These are phyloP conservation scores for Ferrisia virgata DNA, from an alignment of 2,888 invertebrate genomes.

Conservation along the genomic window DNA sequence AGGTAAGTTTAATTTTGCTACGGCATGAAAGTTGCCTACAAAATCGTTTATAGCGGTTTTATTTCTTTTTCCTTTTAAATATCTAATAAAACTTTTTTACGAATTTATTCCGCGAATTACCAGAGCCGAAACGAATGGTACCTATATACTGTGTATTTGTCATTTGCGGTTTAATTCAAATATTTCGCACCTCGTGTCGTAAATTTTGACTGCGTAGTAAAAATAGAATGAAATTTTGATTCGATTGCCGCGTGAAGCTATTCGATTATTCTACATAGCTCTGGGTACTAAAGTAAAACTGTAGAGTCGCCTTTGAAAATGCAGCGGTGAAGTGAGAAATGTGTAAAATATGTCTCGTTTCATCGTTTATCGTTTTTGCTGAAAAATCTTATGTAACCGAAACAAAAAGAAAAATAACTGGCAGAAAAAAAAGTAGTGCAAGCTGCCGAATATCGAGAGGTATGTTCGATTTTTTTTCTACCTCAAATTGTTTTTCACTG, in stretches of 20 bases:
- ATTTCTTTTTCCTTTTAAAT: not conserved
- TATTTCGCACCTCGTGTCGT: not conserved
- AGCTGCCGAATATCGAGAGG: not conserved
- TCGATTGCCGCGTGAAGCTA: not conserved
- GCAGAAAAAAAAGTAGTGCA: not conserved
- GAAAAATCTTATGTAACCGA: no score
- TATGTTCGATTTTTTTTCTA: not conserved
- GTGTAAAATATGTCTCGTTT: no score
- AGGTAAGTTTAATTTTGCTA: conserved; percentile 8
- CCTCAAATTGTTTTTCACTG: not conserved
- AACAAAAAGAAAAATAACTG: not conserved
- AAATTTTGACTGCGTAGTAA: not conserved
- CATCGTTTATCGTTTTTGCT: no score
- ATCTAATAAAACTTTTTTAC: conserved; percentile 15
- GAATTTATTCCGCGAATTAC: not conserved
- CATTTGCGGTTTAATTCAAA: not conserved
- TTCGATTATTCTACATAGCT: not conserved
- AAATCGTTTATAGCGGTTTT: conserved; percentile 10
- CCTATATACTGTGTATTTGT: not conserved
- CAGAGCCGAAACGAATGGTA: not conserved
- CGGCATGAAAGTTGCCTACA: not conserved
- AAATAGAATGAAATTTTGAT: not conserved
- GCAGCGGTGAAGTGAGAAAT: no score
- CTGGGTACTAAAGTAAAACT: no score
- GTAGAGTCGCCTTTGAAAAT: no score